A percentile compares a stretch with the other conserved stretches of the same genome.
These are phyloP conservation scores for Dinothrombium tinctorium DNA, from an alignment of 1,140 invertebrate species.

Conservation along the genomic window DNA sequence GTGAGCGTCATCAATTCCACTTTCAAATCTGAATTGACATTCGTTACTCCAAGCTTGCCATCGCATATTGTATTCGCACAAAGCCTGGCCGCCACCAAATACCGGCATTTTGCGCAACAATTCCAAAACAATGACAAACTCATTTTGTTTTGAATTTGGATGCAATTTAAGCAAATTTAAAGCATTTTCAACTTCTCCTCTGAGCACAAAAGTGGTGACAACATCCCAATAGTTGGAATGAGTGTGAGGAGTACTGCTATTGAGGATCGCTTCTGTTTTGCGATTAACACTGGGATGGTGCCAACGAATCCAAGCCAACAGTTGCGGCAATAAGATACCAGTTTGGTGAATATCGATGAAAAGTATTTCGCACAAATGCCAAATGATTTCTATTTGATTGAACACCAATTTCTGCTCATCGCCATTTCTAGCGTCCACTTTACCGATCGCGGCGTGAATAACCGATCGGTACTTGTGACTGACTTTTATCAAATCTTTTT, in stretches of 20 bases:
- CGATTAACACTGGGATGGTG: slow-evolving; percentile 48
- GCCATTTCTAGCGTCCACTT: slow-evolving; percentile 32
- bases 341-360: slow-evolving; percentile 50
- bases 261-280: slow-evolving; percentile 32
- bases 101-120: slow-evolving; percentile 52
- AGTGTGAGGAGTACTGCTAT: slow-evolving; percentile 19
- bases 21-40: slow-evolving; percentile 40
- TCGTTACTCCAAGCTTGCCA: slow-evolving; percentile 71
- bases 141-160: slow-evolving; percentile 33
- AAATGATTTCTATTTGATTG: slow-evolving; percentile 68
- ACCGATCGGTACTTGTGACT: slow-evolving; percentile 58
- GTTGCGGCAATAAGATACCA: slow-evolving; percentile 29
- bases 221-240: slow-evolving; percentile 54
- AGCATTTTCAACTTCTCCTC: slow-evolving; percentile 53
- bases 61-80: slow-evolving; percentile 47
- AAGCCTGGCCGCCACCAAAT: slow-evolving; percentile 27
- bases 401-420: slow-evolving; percentile 35
- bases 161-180: slow-evolving; percentile 46
- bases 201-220: slow-evolving; percentile 47
- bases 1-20: slow-evolving; percentile 38
- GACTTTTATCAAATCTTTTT: slow-evolving; percentile 33
- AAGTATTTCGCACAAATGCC: slow-evolving; percentile 75
- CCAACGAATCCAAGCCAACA: slow-evolving; percentile 63
- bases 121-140: slow-evolving; percentile 46
- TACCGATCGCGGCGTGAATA: slow-evolving; percentile 51